These are phyloP conservation scores for Carcinoscorpius rotundicauda DNA, from an alignment of 1,140 invertebrate species.

Conservation along the genomic window DNA sequence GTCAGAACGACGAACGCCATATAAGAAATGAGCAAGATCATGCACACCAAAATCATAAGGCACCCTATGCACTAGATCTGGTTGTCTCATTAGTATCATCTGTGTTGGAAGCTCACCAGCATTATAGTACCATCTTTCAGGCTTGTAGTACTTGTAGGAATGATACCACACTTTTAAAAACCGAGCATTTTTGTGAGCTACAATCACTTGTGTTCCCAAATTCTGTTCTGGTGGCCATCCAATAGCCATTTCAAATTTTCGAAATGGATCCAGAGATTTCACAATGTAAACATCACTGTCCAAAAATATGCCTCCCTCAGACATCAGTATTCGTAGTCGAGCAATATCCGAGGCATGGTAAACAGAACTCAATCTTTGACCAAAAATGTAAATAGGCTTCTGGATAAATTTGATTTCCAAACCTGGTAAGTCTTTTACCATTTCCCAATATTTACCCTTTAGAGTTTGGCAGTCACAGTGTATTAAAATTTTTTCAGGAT, in stretches of 20 bases:
- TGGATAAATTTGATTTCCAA: slow-evolving; percentile 15
- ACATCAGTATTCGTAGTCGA: slow-evolving; percentile 29
- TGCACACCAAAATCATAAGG: slow-evolving; percentile 27
- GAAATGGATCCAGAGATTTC: slow-evolving; percentile 30
- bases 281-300: slow-evolving; percentile 34
- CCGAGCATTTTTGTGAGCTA: slow-evolving; percentile 28
- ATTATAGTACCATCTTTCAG: slow-evolving; percentile 29
- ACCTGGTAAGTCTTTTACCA: slow-evolving; percentile 14
- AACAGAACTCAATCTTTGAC: slow-evolving; percentile 25
- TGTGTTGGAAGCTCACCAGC: slow-evolving; percentile 29
- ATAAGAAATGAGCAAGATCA: slow-evolving; percentile 23
- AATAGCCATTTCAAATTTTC: slow-evolving; percentile 32
- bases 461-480: slow-evolving; percentile 26
- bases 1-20: slow-evolving; percentile 19
- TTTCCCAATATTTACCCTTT: slow-evolving; percentile 24
- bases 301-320: slow-evolving; percentile 34
- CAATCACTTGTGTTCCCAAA: slow-evolving; percentile 27
- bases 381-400: slow-evolving; percentile 26
- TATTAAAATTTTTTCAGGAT: slow-evolving; percentile 25
- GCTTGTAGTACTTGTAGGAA: slow-evolving; percentile 26
- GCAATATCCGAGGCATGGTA: slow-evolving; percentile 34
- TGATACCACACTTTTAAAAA: slow-evolving; percentile 28
- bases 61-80: slow-evolving; percentile 29
- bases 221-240: slow-evolving; percentile 29
- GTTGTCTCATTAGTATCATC: slow-evolving; percentile 23